Evolutionary conservation across 2,888 invertebrate genomes (phyloP).

Genomic region (Strigamia maritima): DNA sequence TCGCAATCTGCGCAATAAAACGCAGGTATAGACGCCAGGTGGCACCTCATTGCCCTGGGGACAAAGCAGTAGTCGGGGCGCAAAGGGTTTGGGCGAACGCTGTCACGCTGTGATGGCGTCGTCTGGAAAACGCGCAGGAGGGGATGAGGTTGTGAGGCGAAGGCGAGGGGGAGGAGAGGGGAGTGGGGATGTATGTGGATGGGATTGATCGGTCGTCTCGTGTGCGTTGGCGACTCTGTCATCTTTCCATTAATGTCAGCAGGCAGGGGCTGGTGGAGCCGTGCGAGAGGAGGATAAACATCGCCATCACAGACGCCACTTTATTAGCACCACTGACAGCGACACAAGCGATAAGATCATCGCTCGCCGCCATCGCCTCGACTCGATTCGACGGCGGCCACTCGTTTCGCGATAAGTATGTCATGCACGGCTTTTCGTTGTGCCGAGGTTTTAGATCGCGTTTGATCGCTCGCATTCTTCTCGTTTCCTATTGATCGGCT

Average conservation of each 20-base stretch:
- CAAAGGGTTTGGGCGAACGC: constrained; percentile 27
- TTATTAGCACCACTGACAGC: constrained; percentile 27
- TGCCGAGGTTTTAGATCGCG: background rate
- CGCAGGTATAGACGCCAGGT: constrained; percentile 26
- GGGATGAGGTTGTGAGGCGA: background rate
- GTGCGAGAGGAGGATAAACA: constrained; percentile 24
- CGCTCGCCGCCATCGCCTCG: constrained; percentile 26
- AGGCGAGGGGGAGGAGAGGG: background rate
- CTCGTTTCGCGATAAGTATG: constrained; percentile 12
- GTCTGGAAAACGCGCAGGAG: constrained; percentile 12
- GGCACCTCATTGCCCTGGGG: constrained; percentile 20
- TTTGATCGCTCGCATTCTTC: constrained; percentile 34
- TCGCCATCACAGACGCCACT: constrained; percentile 29
- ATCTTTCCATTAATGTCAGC: constrained; percentile 27
- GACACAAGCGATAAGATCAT: constrained; percentile 25
- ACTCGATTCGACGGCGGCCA: constrained; percentile 7
- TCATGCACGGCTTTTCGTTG: background rate
- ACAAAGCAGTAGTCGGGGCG: background rate
- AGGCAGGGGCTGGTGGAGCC: background rate
- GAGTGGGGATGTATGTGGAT: background rate
- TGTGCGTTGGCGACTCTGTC: constrained; percentile 24
- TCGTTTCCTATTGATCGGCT: constrained; percentile 9
- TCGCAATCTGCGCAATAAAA: constrained; percentile 27
- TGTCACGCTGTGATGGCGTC: constrained; percentile 27
- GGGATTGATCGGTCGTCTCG: constrained; percentile 27